Evolutionary conservation across 2,888 invertebrate genomes (phyloP).

Genomic region (Gari tellinella): DNA sequence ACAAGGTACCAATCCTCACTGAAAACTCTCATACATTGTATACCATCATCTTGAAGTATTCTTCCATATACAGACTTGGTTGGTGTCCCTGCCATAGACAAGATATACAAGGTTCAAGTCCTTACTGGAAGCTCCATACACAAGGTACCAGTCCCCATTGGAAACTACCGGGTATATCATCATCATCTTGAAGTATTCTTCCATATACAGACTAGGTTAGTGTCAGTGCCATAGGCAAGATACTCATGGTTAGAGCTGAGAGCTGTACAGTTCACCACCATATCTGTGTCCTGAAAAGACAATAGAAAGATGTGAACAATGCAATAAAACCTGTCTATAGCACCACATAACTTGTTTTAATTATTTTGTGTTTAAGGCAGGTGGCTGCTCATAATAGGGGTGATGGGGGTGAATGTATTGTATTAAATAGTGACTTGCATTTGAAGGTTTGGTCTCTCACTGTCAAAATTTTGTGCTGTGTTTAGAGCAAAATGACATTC

Average conservation of each 20-base stretch:
- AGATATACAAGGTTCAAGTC: conserved; percentile 66
- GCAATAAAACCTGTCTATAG: too few species aligned
- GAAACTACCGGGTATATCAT: conserved; percentile 60
- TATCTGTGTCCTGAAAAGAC: conserved; percentile 2
- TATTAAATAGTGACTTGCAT: too few species aligned
- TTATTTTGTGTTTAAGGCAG: too few species aligned
- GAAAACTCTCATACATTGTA: neutral
- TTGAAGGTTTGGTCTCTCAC: too few species aligned
- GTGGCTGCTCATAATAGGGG: too few species aligned
- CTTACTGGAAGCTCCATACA: conserved; percentile 74
- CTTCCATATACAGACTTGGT: conserved; percentile 80
- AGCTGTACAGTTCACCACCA: conserved; percentile 75
- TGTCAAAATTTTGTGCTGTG: too few species aligned
- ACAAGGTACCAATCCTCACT: conserved; percentile 67
- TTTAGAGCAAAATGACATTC: too few species aligned
- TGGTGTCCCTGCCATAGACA: conserved; percentile 80
- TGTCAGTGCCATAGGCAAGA: conserved; percentile 78
- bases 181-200: conserved; percentile 31
- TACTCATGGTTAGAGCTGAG: conserved; percentile 66
- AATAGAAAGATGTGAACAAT: too few species aligned
- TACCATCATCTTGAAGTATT: neutral
- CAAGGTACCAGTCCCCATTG: conserved; percentile 56
- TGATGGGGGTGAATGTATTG: too few species aligned
- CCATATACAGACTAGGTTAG: conserved; percentile 81
- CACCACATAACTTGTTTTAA: too few species aligned